phyloP scores from a whole-genome alignment of 2,888 invertebrate genomes.

The Drosophila parthenogenetica region DNA sequence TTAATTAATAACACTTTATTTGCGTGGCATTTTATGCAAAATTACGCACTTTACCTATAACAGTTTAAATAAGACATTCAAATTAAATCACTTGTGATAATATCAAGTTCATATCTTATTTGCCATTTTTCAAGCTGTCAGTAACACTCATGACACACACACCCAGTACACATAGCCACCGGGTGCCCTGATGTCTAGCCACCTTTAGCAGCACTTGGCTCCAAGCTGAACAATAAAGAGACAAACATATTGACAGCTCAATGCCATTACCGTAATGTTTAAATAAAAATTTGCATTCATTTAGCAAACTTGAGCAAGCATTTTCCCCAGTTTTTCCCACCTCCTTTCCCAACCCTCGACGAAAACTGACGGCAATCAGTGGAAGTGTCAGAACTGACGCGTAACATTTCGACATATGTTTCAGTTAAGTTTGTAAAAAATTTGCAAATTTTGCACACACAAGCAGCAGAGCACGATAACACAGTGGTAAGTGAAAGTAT shows the following conservation, averaged over 20 bases:
- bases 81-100: constrained; percentile 37
- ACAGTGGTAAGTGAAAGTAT: constrained; percentile 60
- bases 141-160: constrained; percentile 49
- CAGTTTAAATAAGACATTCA: constrained; percentile 23
- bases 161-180: constrained; percentile 32
- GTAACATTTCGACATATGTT: constrained; percentile 67
- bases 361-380: constrained; percentile 65
- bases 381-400: constrained; percentile 63
- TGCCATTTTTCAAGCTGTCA: constrained; percentile 75
- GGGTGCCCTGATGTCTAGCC: not conserved
- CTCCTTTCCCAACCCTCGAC: not conserved
- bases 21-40: not conserved
- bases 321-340: not conserved
- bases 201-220: constrained; percentile 37
- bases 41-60: not conserved
- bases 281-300: constrained; percentile 81
- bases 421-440: constrained; percentile 67
- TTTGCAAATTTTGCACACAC: constrained; percentile 65
- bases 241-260: constrained; percentile 79
- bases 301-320: constrained; percentile 39
- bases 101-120: constrained; percentile 53
- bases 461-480: constrained; percentile 31
- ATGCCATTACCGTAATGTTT: constrained; percentile 76
- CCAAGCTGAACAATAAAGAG: constrained; percentile 60
- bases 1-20: not conserved